Evolutionary conservation across 2,113 vertebrate genomes (phyloP), one percentile per base, ranked within the genome.

Genomic region (Numenius arquata): DNA sequence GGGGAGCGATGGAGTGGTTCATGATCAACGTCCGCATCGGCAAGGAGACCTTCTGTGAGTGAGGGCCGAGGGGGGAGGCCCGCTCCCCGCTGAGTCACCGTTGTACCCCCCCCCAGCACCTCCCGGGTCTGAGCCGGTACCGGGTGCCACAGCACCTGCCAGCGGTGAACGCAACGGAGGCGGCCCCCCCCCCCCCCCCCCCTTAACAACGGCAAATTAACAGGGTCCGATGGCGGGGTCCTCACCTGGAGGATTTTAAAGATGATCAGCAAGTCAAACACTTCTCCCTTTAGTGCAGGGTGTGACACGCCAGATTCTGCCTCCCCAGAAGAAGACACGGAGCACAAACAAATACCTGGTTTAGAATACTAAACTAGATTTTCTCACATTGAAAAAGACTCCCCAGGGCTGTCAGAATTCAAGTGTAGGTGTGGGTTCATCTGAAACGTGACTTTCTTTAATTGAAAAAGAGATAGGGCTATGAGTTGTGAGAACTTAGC

Each of bases 1-100:
- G 96, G n/a, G 96, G 94, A 27, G 94, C 95, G 6, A 95, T 96
- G 96, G 96, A 97, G 74, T 96, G 96, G 96, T 85, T 97, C 81
- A 97, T 97, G 96, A 96, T 97, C 19, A 65, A 97, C 90, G 90
- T 95, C 29, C 96, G 95, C 78, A 1, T 97, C 8, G 96, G 96
- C 77, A 12, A 87, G 48, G 95, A 97, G 88, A 97, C 95, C 10
- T 96, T 97, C 19, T 97, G 96, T 97, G 66, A 97, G 96, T 97
- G 93, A 18, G 62, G 70, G 45, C 2, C 52, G 52, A 23, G 19
- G 38, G 55, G 22, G 38, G 32, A 7, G 40, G 58, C 58, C 48
- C 8, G n/a, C 16, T 3, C 23, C 62, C 47, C 20, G 78, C 43
- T 3, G 77, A 27, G 36, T 12, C 61, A 27, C 1, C 20, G 1